Conservation (phyloP, 1,140 invertebrate genomes). For the Battus philenor region DNA sequence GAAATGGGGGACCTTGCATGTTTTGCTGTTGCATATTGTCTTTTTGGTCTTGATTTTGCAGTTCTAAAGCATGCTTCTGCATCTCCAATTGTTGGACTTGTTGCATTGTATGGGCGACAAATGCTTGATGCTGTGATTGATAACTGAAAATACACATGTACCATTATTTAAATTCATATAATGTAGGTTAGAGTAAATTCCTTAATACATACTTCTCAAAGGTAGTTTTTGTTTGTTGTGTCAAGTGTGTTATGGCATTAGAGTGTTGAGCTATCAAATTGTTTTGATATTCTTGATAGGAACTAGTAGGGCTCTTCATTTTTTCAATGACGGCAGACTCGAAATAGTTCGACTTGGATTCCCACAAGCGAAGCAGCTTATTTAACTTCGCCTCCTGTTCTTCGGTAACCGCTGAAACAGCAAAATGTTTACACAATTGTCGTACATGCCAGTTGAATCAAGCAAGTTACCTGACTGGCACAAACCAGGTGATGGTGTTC, state of each 20-base stretch:
- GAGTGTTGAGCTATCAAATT: constrained; percentile 87
- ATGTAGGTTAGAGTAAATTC: constrained; percentile 1
- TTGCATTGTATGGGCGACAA: constrained; percentile 92
- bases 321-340: constrained; percentile 89
- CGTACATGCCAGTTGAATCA: constrained; percentile 43
- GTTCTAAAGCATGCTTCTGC: constrained; percentile 85
- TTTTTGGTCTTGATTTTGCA: constrained; percentile 76
- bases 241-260: constrained; percentile 84
- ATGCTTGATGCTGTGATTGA: constrained; percentile 96
- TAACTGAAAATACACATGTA: constrained; percentile 74
- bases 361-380: constrained; percentile 95
- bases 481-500: constrained; percentile 58
- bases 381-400: constrained; percentile 93
- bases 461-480: constrained; percentile 67
- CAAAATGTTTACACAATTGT: constrained; percentile 57
- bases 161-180: constrained; percentile 10
- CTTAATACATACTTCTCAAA: constrained; percentile 81
- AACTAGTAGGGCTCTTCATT: constrained; percentile 85
- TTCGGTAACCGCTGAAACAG: constrained; percentile 83
- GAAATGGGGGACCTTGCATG: constrained; percentile 42
- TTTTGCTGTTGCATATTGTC: constrained; percentile 46
- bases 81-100: constrained; percentile 90
- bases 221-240: constrained; percentile 84
- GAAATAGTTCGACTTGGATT: constrained; percentile 97
- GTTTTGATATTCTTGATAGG: constrained; percentile 90